Base-by-base conservation (phyloP, 2,797 vertebrate species). In the Buphagus erythrorhynchus region DNA sequence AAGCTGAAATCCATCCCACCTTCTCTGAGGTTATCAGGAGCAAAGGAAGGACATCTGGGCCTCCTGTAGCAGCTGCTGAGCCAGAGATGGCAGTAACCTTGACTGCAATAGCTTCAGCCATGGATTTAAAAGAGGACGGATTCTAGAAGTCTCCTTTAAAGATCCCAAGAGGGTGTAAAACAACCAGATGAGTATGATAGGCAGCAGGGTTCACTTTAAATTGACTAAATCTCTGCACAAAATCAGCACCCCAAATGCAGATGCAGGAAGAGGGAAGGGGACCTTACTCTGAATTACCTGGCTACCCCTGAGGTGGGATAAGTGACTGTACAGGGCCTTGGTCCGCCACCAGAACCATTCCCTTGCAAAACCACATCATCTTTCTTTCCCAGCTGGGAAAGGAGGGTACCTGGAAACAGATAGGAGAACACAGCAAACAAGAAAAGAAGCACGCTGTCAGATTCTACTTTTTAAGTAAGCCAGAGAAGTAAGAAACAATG, bases 401-500 rank as follows among this genome's bases (percentile, higher is more conserved):
- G 16, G 10, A 81, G 20, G 9, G 20, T 36, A 26, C 28, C 36
- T 86, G 61, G 40, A 83, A 77, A 77, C 26, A 29, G 49, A 35
- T 1, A 49, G 24, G 38, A 33, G 29, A 90, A 54, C 42, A 38
- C 0, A 3, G 63, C 42, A 75, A 88, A 48, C 51, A 66, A 59
- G n/a, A 77, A 81, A 83, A 89, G 51, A n/a, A 69, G 11, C 66
- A 52, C 0, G 0, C n/a, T 35, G 24, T 77, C 7, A 4, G 31
- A 68, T 89, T 88, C 72, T 84, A 75, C 26, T 72, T 88, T 74
- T 88, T 66, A 52, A 72, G 67, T 89, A 86, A 86, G 43, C 58
- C 51, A 14, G 65, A 88, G 72, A 86, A 91, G 24, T 83, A 88
- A 48, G 61, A 94, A 96, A 89, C 72, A 90, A 83, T 84, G 76